Conservation (phyloP, 2,113 vertebrate species). For the Ailuropoda melanoleuca region DNA sequence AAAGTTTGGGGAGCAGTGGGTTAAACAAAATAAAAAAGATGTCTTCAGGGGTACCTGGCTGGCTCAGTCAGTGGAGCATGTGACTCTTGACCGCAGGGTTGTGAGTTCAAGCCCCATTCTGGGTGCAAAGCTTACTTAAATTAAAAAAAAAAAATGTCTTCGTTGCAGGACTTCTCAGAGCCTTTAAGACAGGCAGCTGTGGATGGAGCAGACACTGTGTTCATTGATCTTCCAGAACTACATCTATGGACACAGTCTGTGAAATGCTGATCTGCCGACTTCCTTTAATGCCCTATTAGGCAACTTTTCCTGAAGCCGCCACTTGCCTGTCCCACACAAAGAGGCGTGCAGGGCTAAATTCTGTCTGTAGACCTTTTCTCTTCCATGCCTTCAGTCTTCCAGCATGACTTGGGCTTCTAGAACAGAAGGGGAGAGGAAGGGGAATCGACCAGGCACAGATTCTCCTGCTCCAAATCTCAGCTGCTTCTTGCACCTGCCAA, state of each 20-base stretch:
- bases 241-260: background rate
- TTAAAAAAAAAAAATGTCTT: background rate
- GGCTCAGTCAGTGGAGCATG: background rate
- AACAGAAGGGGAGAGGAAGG: background rate
- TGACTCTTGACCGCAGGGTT: background rate
- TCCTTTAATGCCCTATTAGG: background rate
- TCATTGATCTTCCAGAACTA: background rate
- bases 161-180: background rate
- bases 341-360: background rate
- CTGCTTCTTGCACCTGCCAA: background rate
- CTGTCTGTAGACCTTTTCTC: background rate
- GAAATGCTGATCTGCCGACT: background rate
- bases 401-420: background rate
- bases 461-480: background rate
- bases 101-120: background rate
- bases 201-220: accelerated
- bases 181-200: background rate
- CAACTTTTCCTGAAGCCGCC: background rate
- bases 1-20: background rate
- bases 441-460: background rate
- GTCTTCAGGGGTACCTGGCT: background rate
- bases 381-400: background rate
- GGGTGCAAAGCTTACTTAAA: background rate
- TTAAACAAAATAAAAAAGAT: background rate
- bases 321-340: background rate